Evolutionary conservation across 2,888 invertebrate genomes (phyloP).

Genomic region (Molanna angustata): DNA sequence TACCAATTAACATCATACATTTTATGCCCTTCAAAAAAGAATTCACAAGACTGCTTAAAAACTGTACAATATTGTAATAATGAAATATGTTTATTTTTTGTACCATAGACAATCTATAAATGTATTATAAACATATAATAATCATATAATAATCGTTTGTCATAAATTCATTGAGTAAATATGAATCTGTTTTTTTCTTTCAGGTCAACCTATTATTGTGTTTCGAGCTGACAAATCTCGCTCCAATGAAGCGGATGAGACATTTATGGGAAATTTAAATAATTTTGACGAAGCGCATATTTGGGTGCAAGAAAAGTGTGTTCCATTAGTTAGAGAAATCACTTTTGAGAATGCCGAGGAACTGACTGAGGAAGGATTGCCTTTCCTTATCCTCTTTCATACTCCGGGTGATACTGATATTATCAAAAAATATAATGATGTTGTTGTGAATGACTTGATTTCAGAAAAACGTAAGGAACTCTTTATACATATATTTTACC

Average conservation of each 20-base stretch:
- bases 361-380: conserved; percentile 95
- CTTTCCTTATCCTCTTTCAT: conserved; percentile 97
- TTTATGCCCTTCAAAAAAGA: too few species aligned
- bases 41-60: too few species aligned
- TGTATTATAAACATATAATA: too few species aligned
- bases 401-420: conserved; percentile 76
- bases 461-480: conserved; percentile 90
- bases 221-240: conserved; percentile 78
- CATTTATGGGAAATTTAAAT: conserved; percentile 68
- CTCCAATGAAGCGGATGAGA: conserved; percentile 81
- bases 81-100: too few species aligned
- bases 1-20: too few species aligned
- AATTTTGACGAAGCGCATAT: conserved; percentile 82
- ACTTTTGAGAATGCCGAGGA: conserved; percentile 99
- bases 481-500: too few species aligned
- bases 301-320: conserved; percentile 92
- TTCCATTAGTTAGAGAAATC: conserved; percentile 95
- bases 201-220: conserved; percentile 76
- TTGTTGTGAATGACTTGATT: conserved; percentile 73
- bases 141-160: too few species aligned
- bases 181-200: conserved; percentile 18
- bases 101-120: too few species aligned
- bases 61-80: too few species aligned
- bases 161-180: too few species aligned
- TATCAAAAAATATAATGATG: conserved; percentile 80